Percentiles rank a stretch among this genome's conserved stretches.
These are phyloP conservation scores for Cryptotermes secundus DNA, from an alignment of 1,140 invertebrate species.

Conservation along the genomic window DNA sequence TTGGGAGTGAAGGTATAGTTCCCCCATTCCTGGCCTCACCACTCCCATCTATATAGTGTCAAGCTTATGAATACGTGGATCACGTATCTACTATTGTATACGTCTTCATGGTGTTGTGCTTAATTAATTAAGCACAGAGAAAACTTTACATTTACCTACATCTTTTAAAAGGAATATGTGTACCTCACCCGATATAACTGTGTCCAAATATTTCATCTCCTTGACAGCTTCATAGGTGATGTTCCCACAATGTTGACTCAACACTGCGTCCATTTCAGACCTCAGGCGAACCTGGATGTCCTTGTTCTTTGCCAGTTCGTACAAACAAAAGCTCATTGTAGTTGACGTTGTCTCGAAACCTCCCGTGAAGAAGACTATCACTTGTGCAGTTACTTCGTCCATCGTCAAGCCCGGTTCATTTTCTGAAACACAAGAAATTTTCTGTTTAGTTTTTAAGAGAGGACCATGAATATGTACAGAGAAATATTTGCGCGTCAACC, in stretches of 20 bases:
- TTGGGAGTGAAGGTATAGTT: no score
- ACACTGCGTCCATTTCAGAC: constrained; percentile 45
- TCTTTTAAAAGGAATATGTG: no score
- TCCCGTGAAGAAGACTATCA: constrained; percentile 51
- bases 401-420: constrained; percentile 10
- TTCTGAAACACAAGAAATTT: background rate
- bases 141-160: no score
- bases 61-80: no score
- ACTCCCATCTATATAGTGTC: no score
- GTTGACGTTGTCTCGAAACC: constrained; percentile 53
- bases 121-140: no score
- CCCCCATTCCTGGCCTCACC: no score
- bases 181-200: constrained; percentile 30
- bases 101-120: no score
- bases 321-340: constrained; percentile 44
- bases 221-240: constrained; percentile 26
- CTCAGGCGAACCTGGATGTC: constrained; percentile 47
- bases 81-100: no score
- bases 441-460: no score
- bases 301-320: constrained; percentile 48
- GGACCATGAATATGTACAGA: no score
- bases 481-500: no score
- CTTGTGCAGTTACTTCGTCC: constrained; percentile 42
- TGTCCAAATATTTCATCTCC: constrained; percentile 34
- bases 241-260: constrained; percentile 26